Percentiles rank a stretch among this genome's conserved stretches.
These are phyloP conservation scores for Periophthalmodon schlosseri DNA, from an alignment of 2,113 vertebrate species.

Conservation along the genomic window DNA sequence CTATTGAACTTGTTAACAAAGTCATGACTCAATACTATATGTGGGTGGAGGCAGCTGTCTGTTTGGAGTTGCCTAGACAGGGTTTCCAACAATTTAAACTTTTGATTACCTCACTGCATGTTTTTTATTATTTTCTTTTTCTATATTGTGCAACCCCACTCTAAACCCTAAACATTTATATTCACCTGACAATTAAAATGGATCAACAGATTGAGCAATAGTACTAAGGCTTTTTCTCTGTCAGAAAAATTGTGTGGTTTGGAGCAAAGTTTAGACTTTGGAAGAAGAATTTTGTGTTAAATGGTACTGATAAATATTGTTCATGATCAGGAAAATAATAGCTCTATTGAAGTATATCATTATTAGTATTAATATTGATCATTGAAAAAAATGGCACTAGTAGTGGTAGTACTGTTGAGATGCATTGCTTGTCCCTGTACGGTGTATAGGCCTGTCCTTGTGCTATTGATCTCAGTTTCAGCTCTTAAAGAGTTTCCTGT, in stretches of 20 bases:
- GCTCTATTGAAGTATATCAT: too few relatives aligned
- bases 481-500: background rate
- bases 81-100: too few relatives aligned
- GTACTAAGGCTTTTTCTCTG: too few relatives aligned
- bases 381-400: too few relatives aligned
- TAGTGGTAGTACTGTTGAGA: background rate
- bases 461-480: conserved; percentile 1
- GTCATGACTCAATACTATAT: background rate
- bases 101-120: background rate
- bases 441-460: background rate
- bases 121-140: background rate
- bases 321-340: too few relatives aligned
- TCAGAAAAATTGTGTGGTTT: too few relatives aligned
- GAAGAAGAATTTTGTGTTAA: too few relatives aligned
- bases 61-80: too few relatives aligned
- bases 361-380: too few relatives aligned
- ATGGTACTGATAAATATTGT: too few relatives aligned
- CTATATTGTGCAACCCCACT: background rate
- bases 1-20: background rate
- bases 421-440: background rate
- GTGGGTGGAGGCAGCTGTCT: background rate
- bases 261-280: too few relatives aligned
- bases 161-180: background rate
- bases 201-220: too few relatives aligned
- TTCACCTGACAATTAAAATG: background rate